Base-by-base conservation (phyloP, 2,113 vertebrate genomes). In the Neotoma lepida region DNA sequence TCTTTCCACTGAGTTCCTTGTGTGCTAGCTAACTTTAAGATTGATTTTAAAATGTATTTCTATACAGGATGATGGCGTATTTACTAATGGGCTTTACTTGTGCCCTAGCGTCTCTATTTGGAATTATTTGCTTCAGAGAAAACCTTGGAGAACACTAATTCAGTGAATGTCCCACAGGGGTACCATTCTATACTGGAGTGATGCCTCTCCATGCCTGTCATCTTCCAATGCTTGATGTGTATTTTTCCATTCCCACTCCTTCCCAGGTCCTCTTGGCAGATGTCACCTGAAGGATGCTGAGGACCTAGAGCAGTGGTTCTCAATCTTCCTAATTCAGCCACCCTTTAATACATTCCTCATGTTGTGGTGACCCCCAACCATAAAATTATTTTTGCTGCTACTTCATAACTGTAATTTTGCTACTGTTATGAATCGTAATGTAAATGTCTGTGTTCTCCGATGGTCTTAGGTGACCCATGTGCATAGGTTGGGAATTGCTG, bases 61-160 rank as follows among this genome's bases (percentile, higher is more conserved):
- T 89, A 70, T 39, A 44, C 74, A 46, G 35, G 51, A 51, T 87
- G 74, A n/a, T 64, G 96, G 93, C 26, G 84, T 26, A 17, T 63
- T 82, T 92, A 82, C n/a, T 89, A 76, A 44, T 84, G 30, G 33
- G 46, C 13, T 88, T 95, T 81, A 89, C 71, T 92, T 77, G 63
- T 30, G 91, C 54, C 30, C 35, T 35, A 87, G 14, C 10, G n/a
- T 88, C 85, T 95, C 81, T 85, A 41, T 44, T 68, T 90, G 61
- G 46, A 76, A 89, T 51, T 63, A 90, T 63, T 89, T 87, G 70
- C 44, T 90, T 89, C 51, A 41, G 20, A 89, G 91, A 78, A 54
- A 95, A 85, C 85, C 70, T 91, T 92, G 80, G 78, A 71, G 88
- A 94, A 78, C 63, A 73, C 20, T 61, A 80, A 39, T 76, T 89